Evolutionary conservation across 2,888 invertebrate species (phyloP), one percentile per base, ranked within the genome.

Genomic region (Andrena bicolor): DNA sequence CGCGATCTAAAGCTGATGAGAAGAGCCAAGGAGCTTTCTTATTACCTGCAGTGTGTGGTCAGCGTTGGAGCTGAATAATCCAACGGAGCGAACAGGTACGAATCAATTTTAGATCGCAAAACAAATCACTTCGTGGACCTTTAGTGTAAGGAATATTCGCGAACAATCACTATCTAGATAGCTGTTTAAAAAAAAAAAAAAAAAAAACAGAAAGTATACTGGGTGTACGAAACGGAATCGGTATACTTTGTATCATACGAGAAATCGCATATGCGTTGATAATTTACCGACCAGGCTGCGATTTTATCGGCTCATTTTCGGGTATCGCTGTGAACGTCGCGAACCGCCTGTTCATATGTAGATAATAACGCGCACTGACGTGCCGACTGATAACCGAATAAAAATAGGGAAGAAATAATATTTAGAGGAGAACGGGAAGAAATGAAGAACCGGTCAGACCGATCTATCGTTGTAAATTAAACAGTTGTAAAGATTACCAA

Each of bases 211-310:
- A 65, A 35, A 74, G 35, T 73, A 66, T 72, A 68, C 71, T 66
- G 51, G 48, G 58, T 56, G 63, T 20, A 48, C 58, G 51, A 60
- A 26, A 75, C 58, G 41, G 51, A 32, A 56, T 56, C 60, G 35
- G 73, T 56, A 53, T 56, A 73, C 51, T 49, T 56, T 83, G 82
- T 81, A 84, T 81, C 64, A 64, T 89, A 89, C 61, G 41, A 32
- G 60, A 66, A 61, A 64, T 51, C 35, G 70, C 65, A 68, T 68
- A 53, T 64, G 74, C 88, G 87, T 89, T 85, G 56, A 56, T 76
- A 53, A 80, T 87, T 87, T 82, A 83, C 86, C 87, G 90, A 92
- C 88, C 88, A 89, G 90, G 87, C 87, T 84, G 87, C 90, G 91
- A 90, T 90, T 90, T 88, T 89, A 88, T 89, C 88, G 85, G 82